Evolutionary conservation across 2,113 vertebrate genomes (phyloP).

Genomic region (Cochlearius cochlearius): DNA sequence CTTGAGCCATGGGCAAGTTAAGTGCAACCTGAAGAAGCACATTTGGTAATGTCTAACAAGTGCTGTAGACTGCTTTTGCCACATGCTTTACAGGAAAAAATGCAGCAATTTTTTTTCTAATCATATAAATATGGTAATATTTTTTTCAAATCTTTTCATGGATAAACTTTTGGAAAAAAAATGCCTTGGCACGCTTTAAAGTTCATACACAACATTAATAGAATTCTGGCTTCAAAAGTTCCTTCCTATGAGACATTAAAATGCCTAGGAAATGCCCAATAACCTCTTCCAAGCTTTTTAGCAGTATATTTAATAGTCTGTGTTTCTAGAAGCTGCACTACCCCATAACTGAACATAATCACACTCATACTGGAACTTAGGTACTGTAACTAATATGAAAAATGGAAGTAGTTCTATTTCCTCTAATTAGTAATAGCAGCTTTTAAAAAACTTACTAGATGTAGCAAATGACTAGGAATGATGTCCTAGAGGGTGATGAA

Average conservation of each 20-base stretch:
- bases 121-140: background rate
- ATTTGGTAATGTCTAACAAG: background rate
- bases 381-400: background rate
- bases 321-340: background rate
- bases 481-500: background rate
- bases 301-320: background rate
- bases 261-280: background rate
- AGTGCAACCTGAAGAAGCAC: background rate
- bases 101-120: background rate
- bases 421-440: background rate
- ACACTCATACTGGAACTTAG: background rate
- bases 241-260: background rate
- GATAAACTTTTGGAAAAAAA: background rate
- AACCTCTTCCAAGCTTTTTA: background rate
- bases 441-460: background rate
- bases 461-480: background rate
- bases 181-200: background rate
- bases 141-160: background rate
- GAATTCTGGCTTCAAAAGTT: background rate
- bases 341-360: background rate
- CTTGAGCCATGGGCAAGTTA: background rate
- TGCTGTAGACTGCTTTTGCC: background rate
- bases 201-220: background rate
- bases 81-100: background rate
- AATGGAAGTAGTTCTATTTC: background rate